Evolutionary conservation across 2,888 invertebrate species (phyloP), one percentile per base, ranked within the genome.

Genomic region (Rhyacophila evoluta): DNA sequence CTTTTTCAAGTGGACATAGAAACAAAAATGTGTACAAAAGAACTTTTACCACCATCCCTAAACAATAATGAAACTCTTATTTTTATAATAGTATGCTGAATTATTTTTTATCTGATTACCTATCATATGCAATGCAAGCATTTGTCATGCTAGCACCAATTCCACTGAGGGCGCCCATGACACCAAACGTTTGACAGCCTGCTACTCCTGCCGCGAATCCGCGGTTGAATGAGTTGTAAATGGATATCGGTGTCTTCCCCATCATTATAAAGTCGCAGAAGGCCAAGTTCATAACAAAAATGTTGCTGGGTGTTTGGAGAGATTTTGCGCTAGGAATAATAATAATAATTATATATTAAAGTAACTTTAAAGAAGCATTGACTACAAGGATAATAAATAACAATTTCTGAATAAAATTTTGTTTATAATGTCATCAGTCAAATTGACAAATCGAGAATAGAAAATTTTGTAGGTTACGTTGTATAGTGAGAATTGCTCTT

Each of bases 201-300:
- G 92, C 81, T 73, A 92, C 89, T 0, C 96, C 96, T 2, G 91
- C 84, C 0, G 95, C 95, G 83, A 93, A 96, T 0, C 96, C 96
- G 81, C 92, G 91, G 85, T 94, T 91, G 83, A 94, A 94, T 36
- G 95, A 95, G 85, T 96, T 96, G 86, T 95, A 95, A 83, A 96
- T 95, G 86, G 96, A 95, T 82, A 96, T 92, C 0, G 96, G 96
- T 0, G 95, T 91, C 87, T 96, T 96, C 36, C 92, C 86, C 95
- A 96, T 95, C 96, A 96, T 96, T 33, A 95, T 87, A 84, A 96
- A 96, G 87, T 96, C 96, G 83, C 94, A 93, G 78, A 96, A 88
- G 0, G 96, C 95, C 85, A 96, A 87, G 86, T 96, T 95, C 73
- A 96, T 91, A 10, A 96, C 95, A 80, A 96, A 92, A 85, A 96